These are phyloP conservation scores for Drosophila fulvimacula DNA, from an alignment of 2,888 invertebrate genomes.

Conservation along the genomic window DNA sequence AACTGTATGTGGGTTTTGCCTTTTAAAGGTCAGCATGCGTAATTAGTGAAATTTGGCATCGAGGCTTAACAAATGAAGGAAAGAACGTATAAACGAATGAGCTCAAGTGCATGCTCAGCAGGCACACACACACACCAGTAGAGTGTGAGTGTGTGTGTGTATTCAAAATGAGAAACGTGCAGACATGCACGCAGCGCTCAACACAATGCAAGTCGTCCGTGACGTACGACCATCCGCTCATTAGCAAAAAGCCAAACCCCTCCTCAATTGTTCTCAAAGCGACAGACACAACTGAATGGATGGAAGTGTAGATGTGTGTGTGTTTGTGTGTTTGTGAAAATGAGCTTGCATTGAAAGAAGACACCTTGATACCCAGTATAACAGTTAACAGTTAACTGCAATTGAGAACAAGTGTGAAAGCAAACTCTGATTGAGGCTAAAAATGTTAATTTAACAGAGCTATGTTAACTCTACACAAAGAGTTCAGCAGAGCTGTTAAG, in stretches of 20 bases:
- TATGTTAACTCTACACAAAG: background rate
- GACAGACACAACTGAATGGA: conserved; percentile 47
- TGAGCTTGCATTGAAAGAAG: conserved; percentile 21
- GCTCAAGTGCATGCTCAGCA: conserved; percentile 56
- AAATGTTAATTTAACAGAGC: background rate
- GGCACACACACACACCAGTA: conserved; percentile 24
- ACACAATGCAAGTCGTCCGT: conserved; percentile 58
- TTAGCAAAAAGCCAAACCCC: conserved; percentile 60
- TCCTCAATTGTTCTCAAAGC: conserved; percentile 60
- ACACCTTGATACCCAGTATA: conserved; percentile 30
- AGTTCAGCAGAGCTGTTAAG: background rate
- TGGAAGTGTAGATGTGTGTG: conserved; percentile 4
- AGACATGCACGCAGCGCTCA: conserved; percentile 47
- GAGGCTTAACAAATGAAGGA: conserved; percentile 51
- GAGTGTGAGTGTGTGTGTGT: conserved; percentile 18
- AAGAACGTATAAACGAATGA: conserved; percentile 47
- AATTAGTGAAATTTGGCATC: conserved; percentile 79
- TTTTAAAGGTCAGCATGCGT: conserved; percentile 62
- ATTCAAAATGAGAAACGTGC: conserved; percentile 60
- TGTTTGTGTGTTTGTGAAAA: conserved; percentile 17
- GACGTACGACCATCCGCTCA: conserved; percentile 64
- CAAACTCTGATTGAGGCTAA: background rate
- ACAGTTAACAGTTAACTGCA: background rate
- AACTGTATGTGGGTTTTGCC: conserved; percentile 10
- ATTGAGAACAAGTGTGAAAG: background rate